phyloP scores from a whole-genome alignment of 2,888 invertebrate genomes.

The Cephus pygmeus region DNA sequence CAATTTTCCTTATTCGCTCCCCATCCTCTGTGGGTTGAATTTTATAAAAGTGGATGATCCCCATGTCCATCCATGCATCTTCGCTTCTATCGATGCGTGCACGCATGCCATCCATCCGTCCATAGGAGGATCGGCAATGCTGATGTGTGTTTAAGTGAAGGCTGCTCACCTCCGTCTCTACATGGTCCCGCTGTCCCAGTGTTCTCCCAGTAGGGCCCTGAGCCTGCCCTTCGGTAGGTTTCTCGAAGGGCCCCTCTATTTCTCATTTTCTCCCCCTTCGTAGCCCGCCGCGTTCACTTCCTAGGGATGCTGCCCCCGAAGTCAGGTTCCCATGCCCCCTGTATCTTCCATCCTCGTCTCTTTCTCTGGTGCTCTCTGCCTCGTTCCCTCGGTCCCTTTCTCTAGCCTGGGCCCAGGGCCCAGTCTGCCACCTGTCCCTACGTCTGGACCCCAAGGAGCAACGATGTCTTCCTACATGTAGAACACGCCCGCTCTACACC shows the following conservation, averaged over 20 bases:
- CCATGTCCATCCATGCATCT: too few species aligned
- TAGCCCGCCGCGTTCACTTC: constrained; percentile 49
- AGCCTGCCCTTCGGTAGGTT: too few species aligned
- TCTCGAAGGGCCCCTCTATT: constrained; percentile 13
- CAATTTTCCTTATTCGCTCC: too few species aligned
- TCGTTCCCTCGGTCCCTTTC: constrained; percentile 20
- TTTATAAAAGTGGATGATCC: too few species aligned
- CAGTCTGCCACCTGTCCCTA: constrained; percentile 64
- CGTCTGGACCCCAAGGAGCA: constrained; percentile 53
- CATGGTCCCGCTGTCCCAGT: constrained; percentile 14
- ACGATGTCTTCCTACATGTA: constrained; percentile 61
- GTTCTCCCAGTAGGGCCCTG: not conserved
- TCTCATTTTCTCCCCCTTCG: constrained; percentile 27
- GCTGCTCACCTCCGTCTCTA: constrained; percentile 16
- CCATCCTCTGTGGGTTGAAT: too few species aligned
- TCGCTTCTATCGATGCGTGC: too few species aligned
- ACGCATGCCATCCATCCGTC: constrained; percentile 17
- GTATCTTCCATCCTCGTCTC: constrained; percentile 32
- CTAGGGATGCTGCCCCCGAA: constrained; percentile 65
- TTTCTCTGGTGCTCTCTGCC: constrained; percentile 30
- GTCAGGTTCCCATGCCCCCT: constrained; percentile 66
- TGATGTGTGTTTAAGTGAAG: constrained; percentile 41
- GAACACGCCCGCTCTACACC: constrained; percentile 54
- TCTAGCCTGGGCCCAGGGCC: constrained; percentile 28
- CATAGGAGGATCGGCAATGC: constrained; percentile 7